These are phyloP conservation scores for Phyto melanocephala DNA, from an alignment of 2,888 invertebrate genomes.

Conservation along the genomic window DNA sequence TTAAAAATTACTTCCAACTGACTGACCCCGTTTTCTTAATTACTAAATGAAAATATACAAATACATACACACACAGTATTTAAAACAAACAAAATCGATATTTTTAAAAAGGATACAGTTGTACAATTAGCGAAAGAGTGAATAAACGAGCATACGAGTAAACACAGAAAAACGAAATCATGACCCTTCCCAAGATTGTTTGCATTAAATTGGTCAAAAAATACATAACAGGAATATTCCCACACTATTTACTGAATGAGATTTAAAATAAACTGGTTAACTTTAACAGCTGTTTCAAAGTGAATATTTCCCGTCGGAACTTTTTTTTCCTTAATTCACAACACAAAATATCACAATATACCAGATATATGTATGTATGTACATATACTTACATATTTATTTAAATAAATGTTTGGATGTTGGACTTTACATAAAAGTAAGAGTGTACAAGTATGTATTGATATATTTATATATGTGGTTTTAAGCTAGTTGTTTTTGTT, in stretches of 20 bases:
- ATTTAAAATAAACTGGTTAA: constrained; percentile 39
- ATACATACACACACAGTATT: not conserved
- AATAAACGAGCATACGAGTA: not conserved
- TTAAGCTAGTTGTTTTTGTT: constrained; percentile 20
- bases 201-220: constrained; percentile 42
- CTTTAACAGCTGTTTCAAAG: constrained; percentile 46
- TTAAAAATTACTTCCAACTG: constrained; percentile 41
- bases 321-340: constrained; percentile 6
- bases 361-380: not conserved
- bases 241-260: constrained; percentile 25
- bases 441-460: not conserved
- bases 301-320: constrained; percentile 37
- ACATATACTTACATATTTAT: too few species aligned
- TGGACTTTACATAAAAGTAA: not conserved
- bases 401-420: too few species aligned
- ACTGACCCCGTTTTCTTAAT: constrained; percentile 45
- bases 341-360: not conserved
- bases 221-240: constrained; percentile 25
- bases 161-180: constrained; percentile 21
- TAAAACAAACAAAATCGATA: constrained; percentile 39
- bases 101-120: constrained; percentile 30
- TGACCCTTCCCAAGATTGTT: constrained; percentile 56
- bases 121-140: constrained; percentile 17
- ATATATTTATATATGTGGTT: not conserved
- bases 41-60: not conserved